phyloP scores from a whole-genome alignment of 23 tunicate species.

The Oikopleura vanhoeffeni region DNA sequence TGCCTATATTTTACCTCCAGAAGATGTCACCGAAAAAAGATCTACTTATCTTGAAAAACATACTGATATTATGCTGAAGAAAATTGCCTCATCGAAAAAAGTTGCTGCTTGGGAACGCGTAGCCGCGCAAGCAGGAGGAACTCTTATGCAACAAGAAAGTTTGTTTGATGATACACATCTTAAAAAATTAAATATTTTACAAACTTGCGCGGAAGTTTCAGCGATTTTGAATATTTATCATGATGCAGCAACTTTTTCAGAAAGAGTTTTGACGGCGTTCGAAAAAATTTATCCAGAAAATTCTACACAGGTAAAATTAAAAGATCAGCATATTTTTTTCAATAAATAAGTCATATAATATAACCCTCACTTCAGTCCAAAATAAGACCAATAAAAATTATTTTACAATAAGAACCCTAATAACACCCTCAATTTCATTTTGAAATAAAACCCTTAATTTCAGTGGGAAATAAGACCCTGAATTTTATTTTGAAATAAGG shows the following conservation, averaged over 20 bases:
- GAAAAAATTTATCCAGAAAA: slow-evolving; percentile 38
- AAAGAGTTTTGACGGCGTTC: slow-evolving; percentile 63
- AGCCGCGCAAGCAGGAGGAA: slow-evolving; percentile 58
- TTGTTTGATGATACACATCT: slow-evolving; percentile 61
- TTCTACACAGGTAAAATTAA: slow-evolving; percentile 65
- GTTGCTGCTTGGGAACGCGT: slow-evolving; percentile 56
- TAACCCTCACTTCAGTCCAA: too few species aligned
- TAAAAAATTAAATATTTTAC: slow-evolving; percentile 42
- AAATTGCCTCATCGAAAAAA: slow-evolving; percentile 44
- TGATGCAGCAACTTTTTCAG: slow-evolving; percentile 35
- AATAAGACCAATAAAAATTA: too few species aligned
- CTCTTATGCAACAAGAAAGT: slow-evolving; percentile 64
- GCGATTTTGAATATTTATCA: slow-evolving; percentile 1
- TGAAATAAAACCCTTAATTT: too few species aligned
- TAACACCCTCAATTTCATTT: too few species aligned
- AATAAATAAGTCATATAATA: too few species aligned
- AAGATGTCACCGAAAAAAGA: not conserved
- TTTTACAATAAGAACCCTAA: too few species aligned
- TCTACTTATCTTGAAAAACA: not conserved
- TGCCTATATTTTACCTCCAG: not conserved
- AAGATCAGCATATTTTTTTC: slow-evolving; percentile 50
- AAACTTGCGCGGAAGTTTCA: slow-evolving; percentile 23
- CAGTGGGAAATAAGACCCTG: too few species aligned
- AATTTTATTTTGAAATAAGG: too few species aligned
- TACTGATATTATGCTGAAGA: slow-evolving; percentile 23